Evolutionary conservation across 2,113 vertebrate genomes (phyloP), one percentile per base, ranked within the genome.

Genomic region (Micronycteris hirsuta): DNA sequence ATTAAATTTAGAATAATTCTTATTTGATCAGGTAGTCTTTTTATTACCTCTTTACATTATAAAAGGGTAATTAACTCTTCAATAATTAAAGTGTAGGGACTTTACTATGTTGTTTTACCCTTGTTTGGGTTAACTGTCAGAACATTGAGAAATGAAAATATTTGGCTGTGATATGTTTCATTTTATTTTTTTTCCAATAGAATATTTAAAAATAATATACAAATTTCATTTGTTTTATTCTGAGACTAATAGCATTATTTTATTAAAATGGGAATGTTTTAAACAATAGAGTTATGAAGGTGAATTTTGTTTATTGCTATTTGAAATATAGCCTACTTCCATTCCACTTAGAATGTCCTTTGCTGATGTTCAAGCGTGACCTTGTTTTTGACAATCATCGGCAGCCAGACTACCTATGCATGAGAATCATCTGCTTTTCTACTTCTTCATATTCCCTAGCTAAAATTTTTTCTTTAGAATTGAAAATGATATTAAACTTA

Each of bases 131-230:
- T 20, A 96, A 89, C 33, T 96, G 87, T 92, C 0, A 15, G 45
- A 86, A 83, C 63, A 97, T 89, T 74, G 96, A 94, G 83, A 96
- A 97, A 91, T 22, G 80, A 95, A n/a, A 65, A 61, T 65, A 84
- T 81, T 93, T 65, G 45, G 33, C 74, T 98, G 58, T 1, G 2
- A 36, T 96, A 68, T 70, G 24, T 92, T 91, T 96, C 28, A 91
- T 80, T 94, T 96, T 86, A 84, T 26, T 4, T 54, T 96, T 7
- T 45, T 95, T 91, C 89, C 47, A 91, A 26, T 70, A 45, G 4
- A 45, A 49, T 96, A 54, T 84, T 89, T 73, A 84, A 47, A 92
- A 97, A 86, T 89, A 83, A 89, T 41, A 14, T 81, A 85, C 92
- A 52, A 91, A 67, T 87, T 14, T 36, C 20, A 38, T 45, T 70